phyloP scores from a whole-genome alignment of 2,888 invertebrate species.

The Sicus ferrugineus region DNA sequence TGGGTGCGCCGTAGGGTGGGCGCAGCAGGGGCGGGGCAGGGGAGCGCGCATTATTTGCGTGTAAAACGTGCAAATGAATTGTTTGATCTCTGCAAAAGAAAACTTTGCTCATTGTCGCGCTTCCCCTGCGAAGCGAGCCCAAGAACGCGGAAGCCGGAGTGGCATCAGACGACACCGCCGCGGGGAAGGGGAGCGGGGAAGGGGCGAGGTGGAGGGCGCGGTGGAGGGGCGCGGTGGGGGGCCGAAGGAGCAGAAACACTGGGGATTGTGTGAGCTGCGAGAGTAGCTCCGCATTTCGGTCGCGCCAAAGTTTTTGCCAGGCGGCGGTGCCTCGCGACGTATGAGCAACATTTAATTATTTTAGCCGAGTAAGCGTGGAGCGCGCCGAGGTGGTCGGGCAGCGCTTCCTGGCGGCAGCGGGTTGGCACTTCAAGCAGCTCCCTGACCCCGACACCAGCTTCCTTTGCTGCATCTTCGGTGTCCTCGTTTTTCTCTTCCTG shows the following conservation, averaged over 20 bases:
- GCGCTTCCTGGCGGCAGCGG: neutral
- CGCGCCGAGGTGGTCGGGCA: neutral
- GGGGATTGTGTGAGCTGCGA: neutral
- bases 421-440: no score
- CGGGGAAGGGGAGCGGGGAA: neutral
- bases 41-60: neutral
- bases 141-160: no score
- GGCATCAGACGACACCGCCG: no score
- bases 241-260: no score
- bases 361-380: neutral
- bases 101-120: conserved; percentile 31
- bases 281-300: neutral
- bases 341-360: conserved; percentile 14
- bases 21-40: neutral
- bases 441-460: neutral
- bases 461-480: neutral
- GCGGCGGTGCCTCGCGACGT: neutral
- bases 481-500: neutral
- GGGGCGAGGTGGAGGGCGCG: neutral
- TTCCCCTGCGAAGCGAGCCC: neutral
- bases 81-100: conserved; percentile 32
- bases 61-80: conserved; percentile 33
- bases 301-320: neutral
- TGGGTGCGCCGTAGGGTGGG: neutral
- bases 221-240: neutral